Conservation (phyloP, 1,140 invertebrate genomes). For the Bombus confusus region DNA sequence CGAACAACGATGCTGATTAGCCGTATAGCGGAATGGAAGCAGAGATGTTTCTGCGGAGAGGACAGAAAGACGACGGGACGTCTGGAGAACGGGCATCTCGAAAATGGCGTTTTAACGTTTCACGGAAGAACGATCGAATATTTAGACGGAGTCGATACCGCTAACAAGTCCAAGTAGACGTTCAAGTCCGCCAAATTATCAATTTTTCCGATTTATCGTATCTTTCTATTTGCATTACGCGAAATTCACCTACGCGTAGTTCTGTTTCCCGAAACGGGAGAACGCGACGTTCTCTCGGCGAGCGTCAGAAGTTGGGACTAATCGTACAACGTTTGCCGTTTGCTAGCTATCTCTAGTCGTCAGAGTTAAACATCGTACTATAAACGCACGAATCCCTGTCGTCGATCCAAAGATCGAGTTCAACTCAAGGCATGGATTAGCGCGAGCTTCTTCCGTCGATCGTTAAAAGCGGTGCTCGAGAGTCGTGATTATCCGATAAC, state of each 20-base stretch:
- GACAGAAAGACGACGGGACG: not conserved
- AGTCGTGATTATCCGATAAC: not conserved
- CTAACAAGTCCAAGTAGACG: conserved; percentile 6
- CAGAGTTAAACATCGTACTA: not conserved
- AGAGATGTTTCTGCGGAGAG: not conserved
- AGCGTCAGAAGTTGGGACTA: not conserved
- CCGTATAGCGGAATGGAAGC: not conserved
- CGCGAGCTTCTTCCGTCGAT: not conserved
- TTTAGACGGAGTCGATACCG: not conserved
- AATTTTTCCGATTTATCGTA: conserved; percentile 17
- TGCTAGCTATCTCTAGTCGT: not conserved
- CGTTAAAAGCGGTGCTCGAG: not conserved
- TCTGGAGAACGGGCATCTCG: not conserved
- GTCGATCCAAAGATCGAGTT: not conserved
- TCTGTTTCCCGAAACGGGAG: not conserved
- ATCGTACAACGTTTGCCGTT: not conserved
- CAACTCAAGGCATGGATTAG: no score
- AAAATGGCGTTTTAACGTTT: not conserved
- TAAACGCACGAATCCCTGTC: not conserved
- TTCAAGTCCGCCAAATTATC: not conserved
- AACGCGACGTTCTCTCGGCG: not conserved
- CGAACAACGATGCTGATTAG: not conserved
- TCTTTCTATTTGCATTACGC: conserved; percentile 27
- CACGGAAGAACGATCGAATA: not conserved
- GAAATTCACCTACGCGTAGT: not conserved